A percentile compares a stretch with the other conserved stretches of the same genome.
Evolutionary conservation across 2,113 vertebrate species (phyloP).

Genomic region (Platichthys flesus): DNA sequence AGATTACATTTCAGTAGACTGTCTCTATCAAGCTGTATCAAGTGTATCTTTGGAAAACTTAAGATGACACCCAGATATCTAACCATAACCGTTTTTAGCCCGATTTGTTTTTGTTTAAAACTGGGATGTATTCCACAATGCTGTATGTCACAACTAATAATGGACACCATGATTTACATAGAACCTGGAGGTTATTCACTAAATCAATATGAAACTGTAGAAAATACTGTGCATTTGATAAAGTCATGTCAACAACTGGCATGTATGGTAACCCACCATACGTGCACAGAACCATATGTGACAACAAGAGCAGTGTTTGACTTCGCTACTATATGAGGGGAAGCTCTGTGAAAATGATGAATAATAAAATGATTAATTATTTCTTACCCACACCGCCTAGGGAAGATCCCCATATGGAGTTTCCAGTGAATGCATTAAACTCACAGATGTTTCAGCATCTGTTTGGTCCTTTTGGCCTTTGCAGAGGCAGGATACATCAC

Average conservation of each 20-base stretch:
- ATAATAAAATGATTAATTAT: constrained; percentile 76
- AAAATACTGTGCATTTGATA: constrained; percentile 5
- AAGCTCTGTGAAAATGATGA: constrained; percentile 62
- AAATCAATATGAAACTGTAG: constrained; percentile 1
- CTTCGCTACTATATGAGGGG: constrained; percentile 45
- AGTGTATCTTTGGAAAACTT: background rate
- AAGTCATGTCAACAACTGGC: background rate
- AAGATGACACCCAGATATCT: background rate
- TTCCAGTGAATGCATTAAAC: constrained; percentile 64
- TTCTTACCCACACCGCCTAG: constrained; percentile 60
- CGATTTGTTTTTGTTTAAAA: background rate
- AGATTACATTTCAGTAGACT: background rate
- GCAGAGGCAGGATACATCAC: constrained; percentile 57
- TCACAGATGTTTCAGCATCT: constrained; percentile 79
- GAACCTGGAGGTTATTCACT: background rate
- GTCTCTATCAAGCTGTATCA: background rate
- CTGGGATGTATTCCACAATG: background rate
- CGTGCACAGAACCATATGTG: too few species aligned
- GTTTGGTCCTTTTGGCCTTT: constrained; percentile 77
- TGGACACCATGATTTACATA: too few species aligned
- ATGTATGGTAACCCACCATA: background rate
- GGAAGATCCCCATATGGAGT: constrained; percentile 70
- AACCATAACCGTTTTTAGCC: background rate
- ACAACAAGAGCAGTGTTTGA: constrained; percentile 40
- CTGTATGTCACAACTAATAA: background rate